phyloP scores from a whole-genome alignment of 2,888 invertebrate genomes.

The Zygogramma bicolorata region DNA sequence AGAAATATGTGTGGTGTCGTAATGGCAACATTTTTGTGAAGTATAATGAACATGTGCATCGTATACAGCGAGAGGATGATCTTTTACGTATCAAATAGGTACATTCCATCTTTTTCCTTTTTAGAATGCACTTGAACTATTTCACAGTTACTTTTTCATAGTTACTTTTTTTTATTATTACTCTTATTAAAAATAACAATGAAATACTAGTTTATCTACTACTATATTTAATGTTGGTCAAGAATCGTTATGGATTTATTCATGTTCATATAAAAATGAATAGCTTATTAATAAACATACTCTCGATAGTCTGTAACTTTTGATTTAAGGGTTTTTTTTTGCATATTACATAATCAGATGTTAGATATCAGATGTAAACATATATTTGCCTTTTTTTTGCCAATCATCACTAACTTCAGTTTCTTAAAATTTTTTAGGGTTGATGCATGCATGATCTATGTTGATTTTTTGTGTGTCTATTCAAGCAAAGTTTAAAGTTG shows the following conservation, averaged over 20 bases:
- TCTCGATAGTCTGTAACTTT: background rate
- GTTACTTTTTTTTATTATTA: background rate
- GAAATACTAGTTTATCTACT: background rate
- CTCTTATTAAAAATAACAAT: background rate
- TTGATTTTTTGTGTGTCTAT: background rate
- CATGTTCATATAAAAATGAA: too few species aligned
- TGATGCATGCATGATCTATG: background rate
- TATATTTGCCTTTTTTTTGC: background rate
- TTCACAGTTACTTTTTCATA: too few species aligned
- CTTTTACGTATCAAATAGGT: background rate
- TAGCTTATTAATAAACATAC: too few species aligned
- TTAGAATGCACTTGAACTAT: background rate
- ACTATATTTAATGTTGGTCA: too few species aligned
- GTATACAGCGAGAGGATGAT: background rate
- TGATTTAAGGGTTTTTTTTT: background rate
- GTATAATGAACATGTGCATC: background rate
- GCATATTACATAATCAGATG: background rate
- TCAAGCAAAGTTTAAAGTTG: background rate
- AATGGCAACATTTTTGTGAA: background rate
- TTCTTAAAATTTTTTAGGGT: background rate
- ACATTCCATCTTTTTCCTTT: background rate
- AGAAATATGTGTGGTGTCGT: background rate
- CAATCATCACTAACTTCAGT: background rate
- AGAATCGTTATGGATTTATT: too few species aligned
- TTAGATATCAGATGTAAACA: background rate